Percentiles rank a stretch among this genome's conserved stretches.
phyloP scores from a whole-genome alignment of 2,888 invertebrate genomes.

The Lasiommata megera region DNA sequence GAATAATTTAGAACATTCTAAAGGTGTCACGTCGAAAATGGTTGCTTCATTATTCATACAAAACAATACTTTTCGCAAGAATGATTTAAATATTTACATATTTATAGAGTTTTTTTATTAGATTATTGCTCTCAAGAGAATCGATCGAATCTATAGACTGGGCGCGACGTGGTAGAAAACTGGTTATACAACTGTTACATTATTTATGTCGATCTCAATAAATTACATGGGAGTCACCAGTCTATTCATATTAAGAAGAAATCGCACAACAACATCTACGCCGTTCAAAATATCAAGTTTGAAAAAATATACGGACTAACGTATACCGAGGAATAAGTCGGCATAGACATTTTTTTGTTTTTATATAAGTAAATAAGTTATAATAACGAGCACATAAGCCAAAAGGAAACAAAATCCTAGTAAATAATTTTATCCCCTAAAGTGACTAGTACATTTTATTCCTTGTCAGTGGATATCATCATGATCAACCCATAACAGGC shows the following conservation, averaged over 20 bases:
- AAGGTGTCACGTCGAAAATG: conserved; percentile 2
- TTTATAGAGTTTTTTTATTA: conserved; percentile 16
- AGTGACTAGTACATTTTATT: too few species aligned
- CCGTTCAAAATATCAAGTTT: not conserved
- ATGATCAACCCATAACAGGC: too few species aligned
- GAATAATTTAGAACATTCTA: conserved; percentile 2
- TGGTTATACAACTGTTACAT: conserved; percentile 23
- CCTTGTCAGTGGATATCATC: too few species aligned
- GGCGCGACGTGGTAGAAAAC: conserved; percentile 10
- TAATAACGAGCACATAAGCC: too few species aligned
- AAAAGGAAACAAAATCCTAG: too few species aligned
- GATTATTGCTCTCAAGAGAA: conserved; percentile 16
- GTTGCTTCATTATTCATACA: conserved; percentile 13
- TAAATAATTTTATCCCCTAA: too few species aligned
- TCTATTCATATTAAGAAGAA: conserved; percentile 6
- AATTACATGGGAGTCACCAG: conserved; percentile 7
- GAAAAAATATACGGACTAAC: too few species aligned
- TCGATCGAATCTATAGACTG: not conserved
- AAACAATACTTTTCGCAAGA: conserved; percentile 10
- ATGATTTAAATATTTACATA: conserved; percentile 17
- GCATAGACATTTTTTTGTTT: too few species aligned
- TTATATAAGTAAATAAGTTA: too few species aligned
- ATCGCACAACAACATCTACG: not conserved
- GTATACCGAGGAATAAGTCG: too few species aligned
- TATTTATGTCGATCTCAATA: conserved; percentile 13